Percentiles rank a stretch among this genome's conserved stretches.
These are phyloP conservation scores for Onychostoma macrolepis DNA, from an alignment of 2,113 vertebrate species.

Conservation along the genomic window DNA sequence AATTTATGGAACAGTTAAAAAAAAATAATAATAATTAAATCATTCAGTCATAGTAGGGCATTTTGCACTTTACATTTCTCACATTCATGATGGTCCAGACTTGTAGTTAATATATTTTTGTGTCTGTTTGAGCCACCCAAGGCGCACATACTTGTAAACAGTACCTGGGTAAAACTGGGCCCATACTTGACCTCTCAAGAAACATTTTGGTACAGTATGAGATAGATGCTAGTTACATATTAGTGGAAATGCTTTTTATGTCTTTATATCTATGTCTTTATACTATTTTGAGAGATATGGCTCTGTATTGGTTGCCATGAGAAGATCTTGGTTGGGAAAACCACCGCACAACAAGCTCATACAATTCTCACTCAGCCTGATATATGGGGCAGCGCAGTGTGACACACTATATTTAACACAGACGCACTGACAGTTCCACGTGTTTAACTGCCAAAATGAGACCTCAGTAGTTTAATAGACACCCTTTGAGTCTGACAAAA, in stretches of 20 bases:
- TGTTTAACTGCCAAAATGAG: constrained; percentile 1
- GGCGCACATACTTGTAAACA: not conserved
- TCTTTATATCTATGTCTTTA: no score
- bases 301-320: not conserved
- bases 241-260: not conserved
- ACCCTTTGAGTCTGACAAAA: not conserved
- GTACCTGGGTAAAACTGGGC: not conserved
- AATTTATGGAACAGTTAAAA: no score
- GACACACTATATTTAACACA: constrained; percentile 32
- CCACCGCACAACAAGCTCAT: not conserved
- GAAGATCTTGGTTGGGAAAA: not conserved
- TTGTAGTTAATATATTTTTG: not conserved
- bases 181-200: not conserved
- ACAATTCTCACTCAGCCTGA: not conserved
- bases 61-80: not conserved
- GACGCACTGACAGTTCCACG: not conserved
- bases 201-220: not conserved
- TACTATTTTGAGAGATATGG: not conserved
- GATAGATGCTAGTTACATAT: not conserved
- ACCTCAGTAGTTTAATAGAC: not conserved
- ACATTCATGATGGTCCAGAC: not conserved
- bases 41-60: not conserved
- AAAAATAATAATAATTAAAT: no score
- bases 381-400: constrained; percentile 11
- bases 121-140: not conserved